Evolutionary conservation across 2,888 invertebrate species (phyloP).

Genomic region (Syritta pipiens): DNA sequence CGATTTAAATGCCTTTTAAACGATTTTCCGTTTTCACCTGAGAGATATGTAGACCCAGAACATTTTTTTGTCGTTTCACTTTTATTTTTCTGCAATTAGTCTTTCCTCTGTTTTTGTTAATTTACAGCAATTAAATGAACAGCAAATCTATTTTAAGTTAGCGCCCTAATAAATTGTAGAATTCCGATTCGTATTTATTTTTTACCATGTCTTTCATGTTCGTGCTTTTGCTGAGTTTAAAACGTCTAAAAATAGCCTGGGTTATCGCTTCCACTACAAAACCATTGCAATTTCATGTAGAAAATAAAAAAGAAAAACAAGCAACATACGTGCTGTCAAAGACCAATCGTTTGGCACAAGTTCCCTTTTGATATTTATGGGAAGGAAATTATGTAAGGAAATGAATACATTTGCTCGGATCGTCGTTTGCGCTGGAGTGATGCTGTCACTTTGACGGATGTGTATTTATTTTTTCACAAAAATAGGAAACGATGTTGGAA

Average conservation of each 20-base stretch:
- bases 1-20: too few species aligned
- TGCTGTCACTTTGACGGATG: too few species aligned
- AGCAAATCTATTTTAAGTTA: conserved; percentile 30
- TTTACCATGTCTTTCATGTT: background rate
- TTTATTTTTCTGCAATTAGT: too few species aligned
- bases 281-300: background rate
- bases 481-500: background rate
- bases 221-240: too few species aligned
- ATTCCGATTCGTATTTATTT: conserved; percentile 4
- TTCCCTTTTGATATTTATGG: conserved; percentile 10
- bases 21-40: too few species aligned
- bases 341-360: conserved; percentile 24
- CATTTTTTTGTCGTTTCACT: too few species aligned
- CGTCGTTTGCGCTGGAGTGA: background rate
- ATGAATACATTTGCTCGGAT: background rate
- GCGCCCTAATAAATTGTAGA: conserved; percentile 34
- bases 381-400: conserved; percentile 8
- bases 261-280: background rate
- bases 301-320: conserved; percentile 3
- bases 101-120: too few species aligned
- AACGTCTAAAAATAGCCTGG: conserved; percentile 16
- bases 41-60: too few species aligned
- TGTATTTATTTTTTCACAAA: too few species aligned
- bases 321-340: conserved; percentile 5
- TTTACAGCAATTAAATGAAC: background rate